Conservation (phyloP, 2,113 vertebrate genomes). For the Etheostoma cragini region DNA sequence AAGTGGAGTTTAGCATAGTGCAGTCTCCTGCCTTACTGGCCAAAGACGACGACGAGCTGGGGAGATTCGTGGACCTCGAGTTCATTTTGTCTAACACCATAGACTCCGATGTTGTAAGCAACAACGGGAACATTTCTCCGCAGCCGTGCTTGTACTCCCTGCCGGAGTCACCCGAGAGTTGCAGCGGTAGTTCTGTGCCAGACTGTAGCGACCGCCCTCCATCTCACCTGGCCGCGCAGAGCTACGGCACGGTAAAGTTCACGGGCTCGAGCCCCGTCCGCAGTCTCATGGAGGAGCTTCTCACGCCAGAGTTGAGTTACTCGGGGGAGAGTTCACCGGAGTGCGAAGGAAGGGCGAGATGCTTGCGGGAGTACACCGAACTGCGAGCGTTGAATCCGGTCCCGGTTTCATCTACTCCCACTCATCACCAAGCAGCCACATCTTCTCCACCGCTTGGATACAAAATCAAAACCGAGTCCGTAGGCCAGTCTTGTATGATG, state of each 20-base stretch:
- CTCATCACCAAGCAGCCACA: conserved; percentile 49
- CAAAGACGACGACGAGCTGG: conserved; percentile 90
- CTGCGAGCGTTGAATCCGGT: conserved; percentile 78
- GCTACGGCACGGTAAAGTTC: conserved; percentile 63
- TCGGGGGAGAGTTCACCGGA: conserved; percentile 69
- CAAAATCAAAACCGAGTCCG: conserved; percentile 89
- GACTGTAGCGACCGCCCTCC: conserved; percentile 84
- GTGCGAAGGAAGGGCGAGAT: conserved; percentile 66
- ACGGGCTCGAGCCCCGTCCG: conserved; percentile 77
- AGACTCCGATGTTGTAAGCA: conserved; percentile 56
- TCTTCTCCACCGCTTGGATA: conserved; percentile 71
- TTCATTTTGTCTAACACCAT: conserved; percentile 91
- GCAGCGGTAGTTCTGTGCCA: conserved; percentile 78
- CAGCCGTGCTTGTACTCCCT: conserved; percentile 84
- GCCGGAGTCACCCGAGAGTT: conserved; percentile 93
- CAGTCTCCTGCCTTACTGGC: conserved; percentile 70
- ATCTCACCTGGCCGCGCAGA: conserved; percentile 68
- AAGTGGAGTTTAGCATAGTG: conserved; percentile 83
- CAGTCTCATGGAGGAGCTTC: conserved; percentile 92
- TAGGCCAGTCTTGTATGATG: conserved; percentile 89
- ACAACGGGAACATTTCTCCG: conserved; percentile 43
- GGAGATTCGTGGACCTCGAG: conserved; percentile 90
- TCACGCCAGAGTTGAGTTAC: conserved; percentile 84
- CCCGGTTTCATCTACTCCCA: conserved; percentile 36
- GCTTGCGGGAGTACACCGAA: conserved; percentile 86